These are phyloP conservation scores for Anabas testudineus DNA, from an alignment of 2,797 vertebrate species.

Conservation along the genomic window DNA sequence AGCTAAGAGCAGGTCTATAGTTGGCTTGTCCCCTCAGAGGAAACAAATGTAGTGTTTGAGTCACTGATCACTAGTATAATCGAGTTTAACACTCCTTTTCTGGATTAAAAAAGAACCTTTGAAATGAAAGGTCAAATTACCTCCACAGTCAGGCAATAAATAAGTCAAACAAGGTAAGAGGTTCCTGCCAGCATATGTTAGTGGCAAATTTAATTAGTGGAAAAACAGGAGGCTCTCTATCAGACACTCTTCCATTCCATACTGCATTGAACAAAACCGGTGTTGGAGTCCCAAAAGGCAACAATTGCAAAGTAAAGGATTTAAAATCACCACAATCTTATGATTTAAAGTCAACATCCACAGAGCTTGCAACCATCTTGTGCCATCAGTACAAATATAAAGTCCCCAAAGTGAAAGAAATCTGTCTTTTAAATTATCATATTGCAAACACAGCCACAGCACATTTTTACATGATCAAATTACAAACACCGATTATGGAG, in stretches of 20 bases:
- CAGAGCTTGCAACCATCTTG: conserved; percentile 12
- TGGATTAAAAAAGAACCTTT: conserved; percentile 83
- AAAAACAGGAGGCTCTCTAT: conserved; percentile 78
- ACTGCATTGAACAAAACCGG: conserved; percentile 56
- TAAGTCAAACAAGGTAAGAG: conserved; percentile 89
- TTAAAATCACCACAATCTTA: conserved; percentile 20
- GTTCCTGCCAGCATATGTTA: conserved; percentile 85
- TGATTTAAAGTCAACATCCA: conserved; percentile 24
- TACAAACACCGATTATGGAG: not conserved
- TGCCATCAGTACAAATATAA: conserved; percentile 5
- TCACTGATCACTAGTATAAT: conserved; percentile 87
- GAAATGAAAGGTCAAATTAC: conserved; percentile 88
- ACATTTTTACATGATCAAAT: conserved; percentile 36
- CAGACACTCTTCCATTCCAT: conserved; percentile 66
- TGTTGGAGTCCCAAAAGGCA: conserved; percentile 31
- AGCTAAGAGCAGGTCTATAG: conserved; percentile 54
- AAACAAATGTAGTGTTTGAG: conserved; percentile 87
- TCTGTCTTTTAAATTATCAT: conserved; percentile 11
- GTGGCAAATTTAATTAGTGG: conserved; percentile 85
- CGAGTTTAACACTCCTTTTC: conserved; percentile 88
- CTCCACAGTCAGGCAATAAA: conserved; percentile 89
- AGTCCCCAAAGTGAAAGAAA: conserved; percentile 10
- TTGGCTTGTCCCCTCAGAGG: conserved; percentile 71
- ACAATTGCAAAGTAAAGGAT: conserved; percentile 44
- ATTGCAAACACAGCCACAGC: conserved; percentile 14